Percentiles rank a stretch among this genome's conserved stretches.
phyloP scores from a whole-genome alignment of 2,113 vertebrate species.

The Carettochelys insculpta region DNA sequence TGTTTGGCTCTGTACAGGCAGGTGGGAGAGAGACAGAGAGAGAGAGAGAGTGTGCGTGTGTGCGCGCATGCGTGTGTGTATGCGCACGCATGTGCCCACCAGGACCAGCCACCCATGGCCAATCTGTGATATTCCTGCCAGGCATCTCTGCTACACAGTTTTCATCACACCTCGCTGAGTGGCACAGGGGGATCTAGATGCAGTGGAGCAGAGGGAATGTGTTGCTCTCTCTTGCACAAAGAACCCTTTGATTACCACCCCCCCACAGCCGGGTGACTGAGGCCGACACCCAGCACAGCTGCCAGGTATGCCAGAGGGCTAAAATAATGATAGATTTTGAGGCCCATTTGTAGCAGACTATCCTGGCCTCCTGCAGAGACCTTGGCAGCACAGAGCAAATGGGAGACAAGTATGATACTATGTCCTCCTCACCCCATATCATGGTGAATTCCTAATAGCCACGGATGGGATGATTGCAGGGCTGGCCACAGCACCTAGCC shows the following conservation, averaged over 20 bases:
- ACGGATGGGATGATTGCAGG: background rate
- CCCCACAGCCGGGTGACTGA: accelerated
- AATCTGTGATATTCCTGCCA: background rate
- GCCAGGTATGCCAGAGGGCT: accelerated
- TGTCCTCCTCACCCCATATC: background rate
- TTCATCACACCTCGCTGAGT: background rate
- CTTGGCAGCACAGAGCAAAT: background rate
- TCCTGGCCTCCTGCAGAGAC: background rate
- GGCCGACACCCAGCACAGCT: accelerated
- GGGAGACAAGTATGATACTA: background rate
- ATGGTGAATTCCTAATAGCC: background rate
- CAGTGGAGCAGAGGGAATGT: background rate
- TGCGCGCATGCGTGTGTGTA: background rate
- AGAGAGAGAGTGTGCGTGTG: accelerated
- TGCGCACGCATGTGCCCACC: too few relatives aligned
- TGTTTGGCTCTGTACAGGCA: accelerated
- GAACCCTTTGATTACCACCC: background rate
- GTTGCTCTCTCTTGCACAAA: background rate
- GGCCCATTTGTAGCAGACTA: background rate
- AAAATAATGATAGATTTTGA: background rate
- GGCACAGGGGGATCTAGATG: background rate
- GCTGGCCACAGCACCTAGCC: background rate
- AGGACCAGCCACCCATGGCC: background rate
- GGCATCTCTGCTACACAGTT: background rate
- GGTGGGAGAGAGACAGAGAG: background rate